Base-by-base conservation (phyloP, 1,140 invertebrate genomes). In the Melitaea cinxia region DNA sequence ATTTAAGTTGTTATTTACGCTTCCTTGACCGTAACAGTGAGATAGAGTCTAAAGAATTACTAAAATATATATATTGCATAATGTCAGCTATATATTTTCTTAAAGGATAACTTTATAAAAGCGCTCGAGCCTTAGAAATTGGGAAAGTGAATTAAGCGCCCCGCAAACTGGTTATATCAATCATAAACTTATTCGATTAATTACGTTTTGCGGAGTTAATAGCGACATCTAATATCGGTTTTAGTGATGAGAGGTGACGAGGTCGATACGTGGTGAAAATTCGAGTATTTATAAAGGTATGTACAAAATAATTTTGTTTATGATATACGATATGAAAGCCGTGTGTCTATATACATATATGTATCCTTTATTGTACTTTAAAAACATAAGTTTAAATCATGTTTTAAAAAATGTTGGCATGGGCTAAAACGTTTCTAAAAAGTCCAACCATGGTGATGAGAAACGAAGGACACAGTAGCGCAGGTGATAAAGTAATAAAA, bases 151-250 rank as follows among this genome's bases (percentile, higher is more conserved):
- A 90, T 90, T 90, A 88, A 85, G 83, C 83, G 77, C 85, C 84
- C 84, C 85, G 72, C 84, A 91, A 91, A 91, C 88, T 91, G 88
- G 88, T 91, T 91, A 91, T 91, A 91, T 91, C 88, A 91, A 91
- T 91, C 88, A 91, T 91, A 91, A 91, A 91, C 84, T 91, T 91
- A 91, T 91, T 91, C 88, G 85, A 91, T 91, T 91, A 91, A 91
- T 91, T 91, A 91, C 88, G 85, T 91, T 91, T 91, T 91, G 88
- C 86, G 88, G 86, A 89, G 86, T 91, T 91, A 91, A 91, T 91
- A 91, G 88, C 86, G 86, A 89, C 88, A 89, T 88, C 85, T 88
- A 88, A 88, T 91, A 91, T 88, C 75, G 78, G 69, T 39, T 50
- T 58, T 74, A 89, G 86, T 73, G 85, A 70, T 75, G 86, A 47